Conservation (phyloP, 2,888 invertebrate genomes). For the Celastrina argiolus region DNA sequence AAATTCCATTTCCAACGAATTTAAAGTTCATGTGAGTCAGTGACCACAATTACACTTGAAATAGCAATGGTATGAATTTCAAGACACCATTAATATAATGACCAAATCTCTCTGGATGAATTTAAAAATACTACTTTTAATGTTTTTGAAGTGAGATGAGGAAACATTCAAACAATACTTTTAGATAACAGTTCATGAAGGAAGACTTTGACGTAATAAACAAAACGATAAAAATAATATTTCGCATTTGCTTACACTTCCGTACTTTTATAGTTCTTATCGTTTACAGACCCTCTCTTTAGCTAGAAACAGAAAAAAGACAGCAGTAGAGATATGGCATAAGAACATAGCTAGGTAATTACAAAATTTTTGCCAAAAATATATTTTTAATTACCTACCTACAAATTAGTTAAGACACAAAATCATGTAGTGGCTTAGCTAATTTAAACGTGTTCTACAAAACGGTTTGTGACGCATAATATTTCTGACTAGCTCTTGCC, state of each 20-base stretch:
- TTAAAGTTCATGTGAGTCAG: too few species aligned
- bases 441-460: not conserved
- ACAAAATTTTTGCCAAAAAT: too few species aligned
- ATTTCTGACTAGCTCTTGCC: too few species aligned
- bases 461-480: too few species aligned
- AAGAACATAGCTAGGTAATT: too few species aligned
- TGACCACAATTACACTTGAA: not conserved
- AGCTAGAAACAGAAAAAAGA: not conserved
- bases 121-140: not conserved
- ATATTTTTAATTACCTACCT: too few species aligned
- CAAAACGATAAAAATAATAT: not conserved
- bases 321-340: too few species aligned
- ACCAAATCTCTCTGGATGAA: not conserved
- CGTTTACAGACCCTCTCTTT: not conserved
- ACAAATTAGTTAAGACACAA: too few species aligned
- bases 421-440: too few species aligned
- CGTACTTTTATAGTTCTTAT: not conserved
- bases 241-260: not conserved
- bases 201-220: not conserved
- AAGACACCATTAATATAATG: not conserved
- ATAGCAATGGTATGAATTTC: not conserved
- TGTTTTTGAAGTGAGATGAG: not conserved
- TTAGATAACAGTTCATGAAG: not conserved
- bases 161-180: not conserved
- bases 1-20: too few species aligned